Conservation (phyloP, 2,888 invertebrate species). For the Drosophila mercatorum region DNA sequence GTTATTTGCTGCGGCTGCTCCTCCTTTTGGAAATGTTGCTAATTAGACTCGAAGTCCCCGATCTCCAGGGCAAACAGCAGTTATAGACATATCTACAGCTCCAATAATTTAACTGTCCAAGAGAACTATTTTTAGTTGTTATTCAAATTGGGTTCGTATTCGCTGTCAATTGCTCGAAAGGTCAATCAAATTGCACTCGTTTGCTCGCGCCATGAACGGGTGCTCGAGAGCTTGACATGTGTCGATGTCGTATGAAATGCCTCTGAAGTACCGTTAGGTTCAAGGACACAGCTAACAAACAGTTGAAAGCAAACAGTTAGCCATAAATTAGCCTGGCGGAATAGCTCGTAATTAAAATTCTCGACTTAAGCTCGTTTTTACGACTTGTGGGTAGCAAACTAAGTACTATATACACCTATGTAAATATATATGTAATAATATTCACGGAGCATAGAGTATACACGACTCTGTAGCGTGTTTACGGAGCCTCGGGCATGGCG, state of each 20-base stretch:
- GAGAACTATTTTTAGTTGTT: constrained; percentile 37
- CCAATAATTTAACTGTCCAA: constrained; percentile 26
- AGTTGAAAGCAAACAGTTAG: constrained; percentile 7
- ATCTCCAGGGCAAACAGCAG: not conserved
- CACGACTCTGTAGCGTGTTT: not conserved
- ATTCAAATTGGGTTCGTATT: constrained; percentile 39
- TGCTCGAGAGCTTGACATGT: not conserved
- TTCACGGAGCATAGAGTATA: not conserved
- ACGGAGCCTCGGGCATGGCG: not conserved
- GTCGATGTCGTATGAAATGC: not conserved
- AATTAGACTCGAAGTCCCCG: constrained; percentile 16
- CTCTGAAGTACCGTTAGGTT: constrained; percentile 32
- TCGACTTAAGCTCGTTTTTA: not conserved
- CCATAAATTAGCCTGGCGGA: constrained; percentile 12
- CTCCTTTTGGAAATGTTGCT: constrained; percentile 11
- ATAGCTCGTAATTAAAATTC: constrained; percentile 6
- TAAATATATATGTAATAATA: not conserved
- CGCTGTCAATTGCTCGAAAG: constrained; percentile 68
- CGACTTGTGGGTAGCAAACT: not conserved
- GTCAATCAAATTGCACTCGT: constrained; percentile 72
- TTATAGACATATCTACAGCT: not conserved
- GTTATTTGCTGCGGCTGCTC: constrained; percentile 5
- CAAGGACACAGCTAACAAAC: constrained; percentile 34
- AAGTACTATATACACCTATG: not conserved
- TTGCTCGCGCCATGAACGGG: constrained; percentile 9